These are phyloP conservation scores for Macroramphosus scolopax DNA, from an alignment of 2,797 vertebrate species.

Conservation along the genomic window DNA sequence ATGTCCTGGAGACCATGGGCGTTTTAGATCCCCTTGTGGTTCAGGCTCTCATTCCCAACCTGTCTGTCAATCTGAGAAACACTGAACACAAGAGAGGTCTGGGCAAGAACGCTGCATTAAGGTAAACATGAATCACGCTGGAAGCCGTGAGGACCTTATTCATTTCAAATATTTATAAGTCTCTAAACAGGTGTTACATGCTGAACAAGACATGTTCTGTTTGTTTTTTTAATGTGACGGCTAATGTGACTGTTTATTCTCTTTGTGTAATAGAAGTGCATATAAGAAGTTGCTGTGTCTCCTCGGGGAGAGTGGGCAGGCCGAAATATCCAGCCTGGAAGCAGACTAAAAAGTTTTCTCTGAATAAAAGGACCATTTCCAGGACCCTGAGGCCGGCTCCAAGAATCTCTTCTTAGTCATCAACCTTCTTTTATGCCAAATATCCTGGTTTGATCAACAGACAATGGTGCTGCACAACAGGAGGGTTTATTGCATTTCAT, in stretches of 20 bases:
- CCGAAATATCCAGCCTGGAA: slow-evolving; percentile 87
- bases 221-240: slow-evolving; percentile 6
- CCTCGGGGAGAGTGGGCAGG: slow-evolving; percentile 86
- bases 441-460: background rate
- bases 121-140: slow-evolving; percentile 75
- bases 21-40: slow-evolving; percentile 80
- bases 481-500: background rate
- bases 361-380: slow-evolving; percentile 9
- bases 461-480: slow-evolving; percentile 4
- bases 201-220: slow-evolving; percentile 16
- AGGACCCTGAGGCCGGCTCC: slow-evolving; percentile 13
- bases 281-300: slow-evolving; percentile 88
- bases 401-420: slow-evolving; percentile 25
- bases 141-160: slow-evolving; percentile 10
- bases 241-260: slow-evolving; percentile 24
- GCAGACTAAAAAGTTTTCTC: slow-evolving; percentile 68
- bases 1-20: slow-evolving; percentile 83
- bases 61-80: slow-evolving; percentile 85
- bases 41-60: slow-evolving; percentile 81
- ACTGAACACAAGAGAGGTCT: slow-evolving; percentile 89
- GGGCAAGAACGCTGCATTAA: slow-evolving; percentile 86
- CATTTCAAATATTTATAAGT: slow-evolving; percentile 51
- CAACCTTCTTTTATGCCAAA: no score
- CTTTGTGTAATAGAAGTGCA: slow-evolving; percentile 78
- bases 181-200: slow-evolving; percentile 13